A percentile compares a stretch with the other conserved stretches of the same genome.
Conservation (phyloP, 2,888 invertebrate species). For the Thysanoteuthis rhombus region DNA sequence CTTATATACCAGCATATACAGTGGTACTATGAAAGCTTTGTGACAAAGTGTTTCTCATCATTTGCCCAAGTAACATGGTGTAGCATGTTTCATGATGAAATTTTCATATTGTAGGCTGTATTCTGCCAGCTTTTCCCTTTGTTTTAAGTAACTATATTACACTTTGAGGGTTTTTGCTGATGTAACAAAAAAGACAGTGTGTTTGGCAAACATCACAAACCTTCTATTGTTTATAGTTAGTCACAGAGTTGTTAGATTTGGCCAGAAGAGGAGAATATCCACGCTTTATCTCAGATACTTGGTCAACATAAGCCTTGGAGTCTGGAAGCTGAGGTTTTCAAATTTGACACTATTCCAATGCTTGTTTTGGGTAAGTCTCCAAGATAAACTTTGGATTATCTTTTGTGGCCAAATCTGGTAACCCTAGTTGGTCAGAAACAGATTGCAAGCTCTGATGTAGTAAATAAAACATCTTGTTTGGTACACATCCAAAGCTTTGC, state of each 20-base stretch:
- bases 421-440: not conserved
- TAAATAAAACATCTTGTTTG: not conserved
- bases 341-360: no score
- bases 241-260: no score
- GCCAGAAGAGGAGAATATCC: no score
- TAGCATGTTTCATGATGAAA: no score
- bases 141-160: not conserved
- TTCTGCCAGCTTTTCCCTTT: not conserved
- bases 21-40: not conserved
- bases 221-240: not conserved
- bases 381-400: no score
- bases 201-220: not conserved
- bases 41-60: not conserved
- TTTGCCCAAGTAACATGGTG: not conserved
- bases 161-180: not conserved
- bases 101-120: no score
- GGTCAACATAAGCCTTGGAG: no score
- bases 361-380: no score
- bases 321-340: no score
- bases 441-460: not conserved
- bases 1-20: no score
- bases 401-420: no score
- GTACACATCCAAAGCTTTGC: not conserved
- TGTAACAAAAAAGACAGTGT: not conserved
- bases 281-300: no score